phyloP scores from a whole-genome alignment of 2,113 vertebrate species.

The Marmota flaviventris region DNA sequence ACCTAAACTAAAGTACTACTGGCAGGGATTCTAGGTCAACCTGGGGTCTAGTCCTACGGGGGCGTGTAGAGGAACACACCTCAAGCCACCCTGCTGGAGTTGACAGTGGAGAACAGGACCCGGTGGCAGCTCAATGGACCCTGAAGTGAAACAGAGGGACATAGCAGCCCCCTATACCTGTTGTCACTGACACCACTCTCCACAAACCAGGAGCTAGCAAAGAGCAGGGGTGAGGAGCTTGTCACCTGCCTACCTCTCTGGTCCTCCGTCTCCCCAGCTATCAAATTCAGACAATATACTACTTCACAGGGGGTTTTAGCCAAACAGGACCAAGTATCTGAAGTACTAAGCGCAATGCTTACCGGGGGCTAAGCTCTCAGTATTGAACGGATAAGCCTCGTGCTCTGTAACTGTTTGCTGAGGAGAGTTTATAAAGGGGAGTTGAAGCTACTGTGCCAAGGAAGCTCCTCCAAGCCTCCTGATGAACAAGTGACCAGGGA shows the following conservation, averaged over 20 bases:
- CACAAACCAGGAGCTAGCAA: accelerated
- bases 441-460: background rate
- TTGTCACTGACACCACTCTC: background rate
- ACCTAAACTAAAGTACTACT: background rate
- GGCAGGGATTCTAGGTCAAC: background rate
- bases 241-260: background rate
- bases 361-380: no score
- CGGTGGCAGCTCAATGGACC: no score
- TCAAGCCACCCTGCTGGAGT: no score
- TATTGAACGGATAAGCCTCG: accelerated
- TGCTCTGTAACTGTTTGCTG: background rate
- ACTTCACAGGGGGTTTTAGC: background rate
- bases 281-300: background rate
- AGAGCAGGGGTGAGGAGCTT: accelerated
- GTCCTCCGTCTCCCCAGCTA: background rate
- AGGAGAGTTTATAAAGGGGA: background rate
- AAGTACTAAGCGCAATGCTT: background rate
- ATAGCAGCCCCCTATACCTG: accelerated
- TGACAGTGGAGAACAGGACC: background rate
- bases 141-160: background rate
- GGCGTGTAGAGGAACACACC: accelerated
- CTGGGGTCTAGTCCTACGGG: accelerated
- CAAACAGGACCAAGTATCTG: background rate
- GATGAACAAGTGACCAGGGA: no score
- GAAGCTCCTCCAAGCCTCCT: background rate